Evolutionary conservation across 1,140 invertebrate species (phyloP).

Genomic region (Heliconius hermathena): DNA sequence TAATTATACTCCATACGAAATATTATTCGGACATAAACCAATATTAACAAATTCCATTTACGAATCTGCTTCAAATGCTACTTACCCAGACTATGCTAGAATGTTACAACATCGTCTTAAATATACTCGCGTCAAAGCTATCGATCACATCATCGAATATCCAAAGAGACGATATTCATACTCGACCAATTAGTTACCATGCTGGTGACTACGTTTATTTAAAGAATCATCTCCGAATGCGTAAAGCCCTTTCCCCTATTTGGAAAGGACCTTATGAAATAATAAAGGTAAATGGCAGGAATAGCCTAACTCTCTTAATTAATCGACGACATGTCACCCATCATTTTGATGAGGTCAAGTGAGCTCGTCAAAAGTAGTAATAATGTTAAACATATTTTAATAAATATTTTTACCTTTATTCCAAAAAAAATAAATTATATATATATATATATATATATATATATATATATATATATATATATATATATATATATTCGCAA

Average conservation of each 20-base stretch:
- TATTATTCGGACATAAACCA: constrained; percentile 25
- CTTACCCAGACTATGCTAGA: constrained; percentile 31
- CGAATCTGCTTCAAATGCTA: constrained; percentile 1
- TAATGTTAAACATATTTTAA: background rate
- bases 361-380: background rate
- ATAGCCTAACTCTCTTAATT: constrained; percentile 33
- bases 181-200: constrained; percentile 31
- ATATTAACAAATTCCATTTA: constrained; percentile 23
- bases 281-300: constrained; percentile 34
- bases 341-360: constrained; percentile 43
- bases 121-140: constrained; percentile 14
- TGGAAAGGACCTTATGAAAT: constrained; percentile 42
- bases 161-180: constrained; percentile 20
- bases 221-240: constrained; percentile 27
- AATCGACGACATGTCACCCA: constrained; percentile 37
- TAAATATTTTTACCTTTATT: background rate
- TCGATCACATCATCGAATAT: constrained; percentile 7
- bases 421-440: too few species aligned
- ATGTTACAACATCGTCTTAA: constrained; percentile 28
- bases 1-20: constrained; percentile 19
- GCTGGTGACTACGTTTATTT: constrained; percentile 30
- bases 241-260: constrained; percentile 33
- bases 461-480: too few species aligned
- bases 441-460: too few species aligned
- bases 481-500: too few species aligned